These are phyloP conservation scores for Zaprionus tsacasi DNA, from an alignment of 1,140 invertebrate genomes.

Conservation along the genomic window DNA sequence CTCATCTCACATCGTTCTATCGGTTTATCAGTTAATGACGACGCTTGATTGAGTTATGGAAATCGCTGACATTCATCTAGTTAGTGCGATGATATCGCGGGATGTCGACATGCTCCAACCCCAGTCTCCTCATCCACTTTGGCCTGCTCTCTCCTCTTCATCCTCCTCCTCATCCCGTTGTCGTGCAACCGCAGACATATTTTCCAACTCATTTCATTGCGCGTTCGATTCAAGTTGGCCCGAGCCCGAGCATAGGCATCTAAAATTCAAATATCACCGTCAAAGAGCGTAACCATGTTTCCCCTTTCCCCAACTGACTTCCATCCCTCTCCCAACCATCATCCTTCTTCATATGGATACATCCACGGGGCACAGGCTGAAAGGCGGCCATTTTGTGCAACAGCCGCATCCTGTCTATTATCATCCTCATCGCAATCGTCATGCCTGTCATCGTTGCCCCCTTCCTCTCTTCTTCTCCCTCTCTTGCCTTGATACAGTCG, in stretches of 20 bases:
- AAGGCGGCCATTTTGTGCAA: constrained; percentile 38
- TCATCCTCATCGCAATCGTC: constrained; percentile 18
- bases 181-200: constrained; percentile 64
- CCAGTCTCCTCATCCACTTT: not conserved
- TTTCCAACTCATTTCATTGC: constrained; percentile 79
- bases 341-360: not conserved
- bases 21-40: constrained; percentile 47
- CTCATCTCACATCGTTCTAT: constrained; percentile 30
- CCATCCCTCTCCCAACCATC: not conserved
- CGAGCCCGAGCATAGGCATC: constrained; percentile 41
- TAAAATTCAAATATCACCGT: constrained; percentile 74
- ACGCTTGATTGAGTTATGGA: constrained; percentile 50
- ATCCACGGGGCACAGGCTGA: not conserved
- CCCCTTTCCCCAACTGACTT: constrained; percentile 7
- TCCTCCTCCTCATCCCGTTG: not conserved
- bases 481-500: not conserved
- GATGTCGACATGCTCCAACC: not conserved
- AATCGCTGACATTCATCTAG: constrained; percentile 25
- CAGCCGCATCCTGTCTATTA: constrained; percentile 31
- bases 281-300: constrained; percentile 64
- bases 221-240: constrained; percentile 31
- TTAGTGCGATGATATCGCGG: constrained; percentile 9
- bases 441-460: constrained; percentile 31
- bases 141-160: not conserved
- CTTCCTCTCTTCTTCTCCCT: not conserved